phyloP scores from a whole-genome alignment of 2,888 invertebrate genomes.

The Drosophila peninsularis region DNA sequence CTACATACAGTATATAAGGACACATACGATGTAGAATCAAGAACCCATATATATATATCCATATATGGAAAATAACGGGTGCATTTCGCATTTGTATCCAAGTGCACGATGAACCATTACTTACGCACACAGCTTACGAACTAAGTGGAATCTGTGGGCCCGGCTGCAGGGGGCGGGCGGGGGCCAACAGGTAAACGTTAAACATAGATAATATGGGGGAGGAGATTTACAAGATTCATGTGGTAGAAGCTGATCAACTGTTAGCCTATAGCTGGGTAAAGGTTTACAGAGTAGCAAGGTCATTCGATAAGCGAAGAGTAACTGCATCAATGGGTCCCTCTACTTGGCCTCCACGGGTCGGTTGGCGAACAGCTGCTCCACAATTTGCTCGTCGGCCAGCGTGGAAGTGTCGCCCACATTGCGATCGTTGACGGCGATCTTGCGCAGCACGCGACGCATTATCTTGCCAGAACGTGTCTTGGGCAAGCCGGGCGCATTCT shows the following conservation, averaged over 20 bases:
- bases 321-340: slow-evolving; percentile 26
- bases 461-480: slow-evolving; percentile 99
- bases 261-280: slow-evolving; percentile 44
- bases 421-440: slow-evolving; percentile 94
- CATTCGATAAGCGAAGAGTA: slow-evolving; percentile 30
- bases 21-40: slow-evolving; percentile 25
- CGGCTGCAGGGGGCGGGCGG: slow-evolving; percentile 47
- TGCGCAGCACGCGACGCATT: slow-evolving; percentile 97
- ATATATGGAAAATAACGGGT: slow-evolving; percentile 25
- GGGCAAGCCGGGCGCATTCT: slow-evolving; percentile 96
- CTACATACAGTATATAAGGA: slow-evolving; percentile 48
- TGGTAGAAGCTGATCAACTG: slow-evolving; percentile 27
- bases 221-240: slow-evolving; percentile 73
- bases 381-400: slow-evolving; percentile 95
- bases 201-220: slow-evolving; percentile 26
- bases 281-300: slow-evolving; percentile 33
- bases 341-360: slow-evolving; percentile 86
- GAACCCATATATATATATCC: slow-evolving; percentile 5
- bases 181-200: slow-evolving; percentile 44
- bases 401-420: slow-evolving; percentile 97
- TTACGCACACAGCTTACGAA: slow-evolving; percentile 71
- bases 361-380: slow-evolving; percentile 91
- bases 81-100: slow-evolving; percentile 18
- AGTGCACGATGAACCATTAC: slow-evolving; percentile 47
- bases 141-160: slow-evolving; percentile 61